Evolutionary conservation across 2,797 vertebrate genomes (phyloP), one percentile per base, ranked within the genome.

Genomic region (Rhinichthys osculus): DNA sequence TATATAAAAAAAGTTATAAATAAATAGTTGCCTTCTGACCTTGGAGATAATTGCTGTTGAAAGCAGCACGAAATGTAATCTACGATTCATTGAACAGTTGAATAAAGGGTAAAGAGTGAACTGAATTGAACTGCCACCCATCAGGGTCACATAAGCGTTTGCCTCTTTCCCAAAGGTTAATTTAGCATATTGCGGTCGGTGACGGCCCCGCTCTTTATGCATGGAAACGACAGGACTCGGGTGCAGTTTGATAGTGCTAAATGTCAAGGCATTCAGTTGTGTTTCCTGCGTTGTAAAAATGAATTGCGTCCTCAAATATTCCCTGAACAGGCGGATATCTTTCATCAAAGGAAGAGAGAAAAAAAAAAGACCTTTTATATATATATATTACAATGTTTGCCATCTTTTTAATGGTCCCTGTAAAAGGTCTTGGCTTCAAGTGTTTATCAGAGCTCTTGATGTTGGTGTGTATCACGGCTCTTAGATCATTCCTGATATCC

Each of bases 401-500:
- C 19, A 69, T 69, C 19, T 69, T 69, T 30, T 33, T 77, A 57
- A 82, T 33, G 81, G 23, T 30, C 33, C 54, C 78, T 59, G 71
- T 78, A n/a, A 86, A 14, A 80, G 70, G 69, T 54, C 73, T 79
- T 80, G 67, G 44, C 52, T 79, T 66, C 44, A 52, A 78, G 81
- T 76, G 14, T 79, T 77, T 40, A 77, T 71, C 33, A 38, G 21
- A 82, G 67, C 84, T 81, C 38, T 80, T 64, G 82, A 77, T 76
- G 66, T 50, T 14, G 54, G 50, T 81, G 70, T 83, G 59, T 84
- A 57, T 88, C 57, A 86, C 8, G 44, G 52, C 40, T 67, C 64
- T 72, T 62, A 98, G 90, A 98, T 96, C 97, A 96, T 97, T 76
- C 97, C 97, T 0, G 96, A 96, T 90, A 97, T 89, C 94, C 96